These are phyloP conservation scores for Battus philenor DNA, from an alignment of 1,140 invertebrate species.

Conservation along the genomic window DNA sequence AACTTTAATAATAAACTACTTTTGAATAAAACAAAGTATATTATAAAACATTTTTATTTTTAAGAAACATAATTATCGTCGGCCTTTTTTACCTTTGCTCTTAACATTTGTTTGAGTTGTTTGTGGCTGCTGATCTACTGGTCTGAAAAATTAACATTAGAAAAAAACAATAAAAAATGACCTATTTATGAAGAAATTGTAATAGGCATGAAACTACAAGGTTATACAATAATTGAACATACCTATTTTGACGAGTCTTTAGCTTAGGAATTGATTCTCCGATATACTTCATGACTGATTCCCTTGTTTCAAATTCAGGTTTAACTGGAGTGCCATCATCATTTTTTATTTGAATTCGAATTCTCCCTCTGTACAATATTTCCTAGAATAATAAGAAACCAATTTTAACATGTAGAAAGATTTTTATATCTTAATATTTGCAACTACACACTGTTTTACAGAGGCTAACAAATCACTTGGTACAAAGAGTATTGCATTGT, in stretches of 20 bases:
- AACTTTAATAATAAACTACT: too few species aligned
- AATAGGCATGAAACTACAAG: too few species aligned
- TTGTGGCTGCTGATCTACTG: conserved; percentile 62
- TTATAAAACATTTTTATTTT: conserved; percentile 15
- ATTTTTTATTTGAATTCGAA: conserved; percentile 94
- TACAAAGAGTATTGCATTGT: too few species aligned
- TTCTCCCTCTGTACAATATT: conserved; percentile 86
- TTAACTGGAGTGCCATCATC: conserved; percentile 90
- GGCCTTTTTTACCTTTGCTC: conserved; percentile 69
- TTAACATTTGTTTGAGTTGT: conserved; percentile 47
- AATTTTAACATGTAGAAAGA: conserved; percentile 5
- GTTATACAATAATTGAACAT: too few species aligned
- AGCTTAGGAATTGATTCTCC: conserved; percentile 94
- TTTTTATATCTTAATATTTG: too few species aligned
- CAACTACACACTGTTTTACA: too few species aligned
- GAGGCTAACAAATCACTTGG: too few species aligned
- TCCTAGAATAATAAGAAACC: conserved; percentile 76
- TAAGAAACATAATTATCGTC: conserved; percentile 36
- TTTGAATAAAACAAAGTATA: conserved; percentile 13
- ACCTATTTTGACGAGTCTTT: conserved; percentile 84
- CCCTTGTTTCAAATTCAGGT: conserved; percentile 84
- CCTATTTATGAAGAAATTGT: too few species aligned
- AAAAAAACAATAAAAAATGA: too few species aligned
- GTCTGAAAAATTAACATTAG: conserved; percentile 37
- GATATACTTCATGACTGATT: conserved; percentile 86